A percentile compares a stretch with the other conserved stretches of the same genome.
phyloP scores from a whole-genome alignment of 2,797 vertebrate species.

The Luscinia megarhynchos region DNA sequence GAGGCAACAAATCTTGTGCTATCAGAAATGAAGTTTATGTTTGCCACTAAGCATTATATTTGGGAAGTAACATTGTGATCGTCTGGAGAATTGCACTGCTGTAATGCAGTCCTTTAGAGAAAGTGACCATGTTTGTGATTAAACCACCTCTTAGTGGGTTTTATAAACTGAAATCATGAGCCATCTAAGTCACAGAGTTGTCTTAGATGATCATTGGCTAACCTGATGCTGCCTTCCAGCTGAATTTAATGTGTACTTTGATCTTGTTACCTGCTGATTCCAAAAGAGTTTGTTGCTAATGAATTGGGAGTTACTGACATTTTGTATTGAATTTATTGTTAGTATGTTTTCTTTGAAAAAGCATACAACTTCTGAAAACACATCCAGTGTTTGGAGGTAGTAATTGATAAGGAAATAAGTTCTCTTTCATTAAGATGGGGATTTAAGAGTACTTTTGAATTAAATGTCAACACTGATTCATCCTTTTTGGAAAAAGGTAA shows the following conservation, averaged over 20 bases:
- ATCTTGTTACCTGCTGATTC: neutral
- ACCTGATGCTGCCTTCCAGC: neutral
- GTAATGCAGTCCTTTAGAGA: neutral
- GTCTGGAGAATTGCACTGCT: neutral
- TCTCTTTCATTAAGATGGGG: neutral
- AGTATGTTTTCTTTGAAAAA: constrained; percentile 1
- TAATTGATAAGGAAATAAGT: neutral
- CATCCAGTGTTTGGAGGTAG: neutral
- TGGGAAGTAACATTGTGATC: neutral
- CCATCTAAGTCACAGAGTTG: neutral
- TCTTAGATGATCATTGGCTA: neutral
- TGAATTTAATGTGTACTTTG: neutral
- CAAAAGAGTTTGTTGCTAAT: neutral
- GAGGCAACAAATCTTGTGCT: neutral
- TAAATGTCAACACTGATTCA: neutral
- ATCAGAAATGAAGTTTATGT: neutral
- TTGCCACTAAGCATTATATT: neutral
- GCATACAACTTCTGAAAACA: neutral
- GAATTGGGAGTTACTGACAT: neutral
- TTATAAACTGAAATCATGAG: neutral
- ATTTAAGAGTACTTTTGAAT: neutral
- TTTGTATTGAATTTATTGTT: neutral
- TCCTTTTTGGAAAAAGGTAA: neutral
- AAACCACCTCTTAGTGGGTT: neutral
- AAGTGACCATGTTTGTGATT: neutral